phyloP scores from a whole-genome alignment of 2,888 invertebrate species.

The Melieria picta region DNA sequence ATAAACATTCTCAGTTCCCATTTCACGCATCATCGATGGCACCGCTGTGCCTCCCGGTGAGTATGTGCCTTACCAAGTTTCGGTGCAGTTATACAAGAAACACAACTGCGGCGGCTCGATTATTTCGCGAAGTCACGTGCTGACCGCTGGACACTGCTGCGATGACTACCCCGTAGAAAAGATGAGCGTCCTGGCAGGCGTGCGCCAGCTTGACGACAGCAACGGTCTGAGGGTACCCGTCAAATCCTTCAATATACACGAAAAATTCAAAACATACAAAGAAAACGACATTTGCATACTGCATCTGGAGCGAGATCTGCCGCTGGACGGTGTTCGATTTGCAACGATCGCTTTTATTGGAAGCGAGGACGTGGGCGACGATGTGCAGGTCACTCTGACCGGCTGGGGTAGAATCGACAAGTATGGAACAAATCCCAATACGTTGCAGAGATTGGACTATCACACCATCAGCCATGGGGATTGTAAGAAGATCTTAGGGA shows the following conservation, averaged over 20 bases:
- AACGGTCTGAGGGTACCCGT: slow-evolving; percentile 52
- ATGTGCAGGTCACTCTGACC: slow-evolving; percentile 56
- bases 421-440: slow-evolving; percentile 50
- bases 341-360: slow-evolving; percentile 60
- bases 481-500: slow-evolving; percentile 50
- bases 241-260: slow-evolving; percentile 53
- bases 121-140: slow-evolving; percentile 52
- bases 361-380: slow-evolving; percentile 45
- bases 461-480: slow-evolving; percentile 57
- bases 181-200: slow-evolving; percentile 57
- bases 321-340: slow-evolving; percentile 56
- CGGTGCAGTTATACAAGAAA: slow-evolving; percentile 53
- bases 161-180: slow-evolving; percentile 47
- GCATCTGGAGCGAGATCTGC: slow-evolving; percentile 51
- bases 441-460: slow-evolving; percentile 56
- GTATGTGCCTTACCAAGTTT: slow-evolving; percentile 63
- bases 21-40: slow-evolving; percentile 58
- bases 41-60: slow-evolving; percentile 49
- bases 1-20: not conserved
- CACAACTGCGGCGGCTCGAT: slow-evolving; percentile 65
- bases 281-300: slow-evolving; percentile 59
- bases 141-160: slow-evolving; percentile 65
- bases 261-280: slow-evolving; percentile 48
- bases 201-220: slow-evolving; percentile 48
- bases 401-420: slow-evolving; percentile 59